Conservation (phyloP, 2,888 invertebrate genomes). For the Plebejus melissa region DNA sequence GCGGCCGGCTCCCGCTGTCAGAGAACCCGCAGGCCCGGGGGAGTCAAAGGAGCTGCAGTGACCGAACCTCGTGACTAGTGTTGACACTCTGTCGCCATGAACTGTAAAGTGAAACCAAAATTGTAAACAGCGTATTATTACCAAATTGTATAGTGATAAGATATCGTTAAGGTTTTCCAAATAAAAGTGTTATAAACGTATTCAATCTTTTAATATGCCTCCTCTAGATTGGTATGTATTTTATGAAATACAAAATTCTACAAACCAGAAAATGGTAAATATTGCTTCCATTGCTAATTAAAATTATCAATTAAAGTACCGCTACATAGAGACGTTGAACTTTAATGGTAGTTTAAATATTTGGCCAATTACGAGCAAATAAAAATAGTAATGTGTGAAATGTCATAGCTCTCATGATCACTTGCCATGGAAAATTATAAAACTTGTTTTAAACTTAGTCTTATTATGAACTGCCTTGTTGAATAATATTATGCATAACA, state of each 20-base stretch:
- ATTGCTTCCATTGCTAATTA: neutral
- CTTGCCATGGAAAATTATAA: neutral
- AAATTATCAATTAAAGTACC: neutral
- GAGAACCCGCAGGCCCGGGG: slow-evolving; percentile 28
- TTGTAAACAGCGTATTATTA: slow-evolving; percentile 37
- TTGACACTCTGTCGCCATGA: slow-evolving; percentile 36
- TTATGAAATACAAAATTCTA: neutral
- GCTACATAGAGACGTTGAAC: slow-evolving; percentile 11
- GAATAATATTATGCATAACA: neutral
- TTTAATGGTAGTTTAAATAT: neutral
- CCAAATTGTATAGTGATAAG: slow-evolving; percentile 36
- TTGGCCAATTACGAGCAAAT: neutral
- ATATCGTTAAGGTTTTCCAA: slow-evolving; percentile 36
- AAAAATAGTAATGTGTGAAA: neutral
- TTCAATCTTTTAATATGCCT: slow-evolving; percentile 32
- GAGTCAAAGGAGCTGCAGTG: slow-evolving; percentile 29
- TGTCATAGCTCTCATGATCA: neutral
- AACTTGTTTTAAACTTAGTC: neutral
- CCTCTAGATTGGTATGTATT: slow-evolving; percentile 23
- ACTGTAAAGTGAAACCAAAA: slow-evolving; percentile 42
- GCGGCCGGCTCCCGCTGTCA: slow-evolving; percentile 12
- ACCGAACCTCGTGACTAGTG: slow-evolving; percentile 3
- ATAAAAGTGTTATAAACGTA: slow-evolving; percentile 39
- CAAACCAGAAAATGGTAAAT: neutral
- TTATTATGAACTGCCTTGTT: neutral